phyloP scores from a whole-genome alignment of 2,797 vertebrate species.

The Salarias fasciatus region DNA sequence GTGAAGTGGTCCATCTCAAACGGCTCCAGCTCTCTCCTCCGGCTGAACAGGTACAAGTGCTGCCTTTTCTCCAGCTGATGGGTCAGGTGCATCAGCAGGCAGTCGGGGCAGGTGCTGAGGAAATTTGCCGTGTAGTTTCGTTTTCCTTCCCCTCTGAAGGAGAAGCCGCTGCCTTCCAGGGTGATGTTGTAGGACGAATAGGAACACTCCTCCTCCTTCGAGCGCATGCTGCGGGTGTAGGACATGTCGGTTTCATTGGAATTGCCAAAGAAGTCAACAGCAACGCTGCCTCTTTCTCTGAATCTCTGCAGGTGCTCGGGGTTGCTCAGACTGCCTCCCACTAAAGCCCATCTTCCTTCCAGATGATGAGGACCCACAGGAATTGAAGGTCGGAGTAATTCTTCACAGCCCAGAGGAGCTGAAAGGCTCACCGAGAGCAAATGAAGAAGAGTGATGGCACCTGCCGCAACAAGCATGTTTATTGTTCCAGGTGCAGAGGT shows the following conservation, averaged over 20 bases:
- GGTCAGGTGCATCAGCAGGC: conserved; percentile 13
- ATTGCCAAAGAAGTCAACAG: conserved; percentile 15
- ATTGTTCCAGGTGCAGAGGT: no score
- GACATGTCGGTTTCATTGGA: conserved; percentile 1
- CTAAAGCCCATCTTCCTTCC: conserved; percentile 47
- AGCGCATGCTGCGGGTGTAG: conserved; percentile 25
- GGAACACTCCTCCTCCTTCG: neutral
- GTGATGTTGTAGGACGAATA: conserved; percentile 17
- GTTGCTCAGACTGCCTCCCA: conserved; percentile 46
- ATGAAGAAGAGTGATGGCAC: conserved; percentile 18
- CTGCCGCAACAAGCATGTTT: conserved; percentile 31
- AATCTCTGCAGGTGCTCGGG: conserved; percentile 16
- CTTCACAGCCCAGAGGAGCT: conserved; percentile 45
- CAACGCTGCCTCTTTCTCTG: conserved; percentile 35
- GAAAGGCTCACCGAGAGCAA: conserved; percentile 31
- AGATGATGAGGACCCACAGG: conserved; percentile 11
- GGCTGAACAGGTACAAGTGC: conserved; percentile 43
- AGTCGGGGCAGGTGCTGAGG: conserved; percentile 29
- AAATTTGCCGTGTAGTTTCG: conserved; percentile 6
- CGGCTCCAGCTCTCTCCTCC: conserved; percentile 26
- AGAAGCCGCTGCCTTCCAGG: conserved; percentile 28
- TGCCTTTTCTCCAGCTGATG: neutral
- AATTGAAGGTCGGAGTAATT: conserved; percentile 34
- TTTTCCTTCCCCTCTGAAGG: neutral
- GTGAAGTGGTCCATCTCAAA: conserved; percentile 37